phyloP scores from a whole-genome alignment of 2,888 invertebrate genomes.

The Drosophila melanocephala region DNA sequence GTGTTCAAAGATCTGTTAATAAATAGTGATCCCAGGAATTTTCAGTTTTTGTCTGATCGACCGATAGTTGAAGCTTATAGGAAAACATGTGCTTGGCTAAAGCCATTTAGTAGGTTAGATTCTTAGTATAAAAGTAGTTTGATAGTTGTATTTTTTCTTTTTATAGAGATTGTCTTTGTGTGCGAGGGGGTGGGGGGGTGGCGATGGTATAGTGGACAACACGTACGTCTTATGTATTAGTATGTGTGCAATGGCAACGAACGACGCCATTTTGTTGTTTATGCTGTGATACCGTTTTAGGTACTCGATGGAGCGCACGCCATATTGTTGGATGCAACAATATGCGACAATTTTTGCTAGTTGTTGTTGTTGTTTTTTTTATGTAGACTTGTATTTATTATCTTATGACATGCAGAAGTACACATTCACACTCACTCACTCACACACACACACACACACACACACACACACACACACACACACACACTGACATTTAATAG shows the following conservation, averaged over 20 bases:
- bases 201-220: conserved; percentile 20
- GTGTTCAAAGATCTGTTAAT: not conserved
- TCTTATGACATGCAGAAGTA: conserved; percentile 30
- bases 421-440: conserved; percentile 28
- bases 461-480: conserved; percentile 23
- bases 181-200: conserved; percentile 20
- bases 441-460: conserved; percentile 11
- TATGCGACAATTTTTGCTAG: conserved; percentile 37
- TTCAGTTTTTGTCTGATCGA: conserved; percentile 1
- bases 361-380: conserved; percentile 38
- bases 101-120: not conserved
- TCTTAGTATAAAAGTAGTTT: conserved; percentile 46
- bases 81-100: not conserved
- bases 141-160: conserved; percentile 27
- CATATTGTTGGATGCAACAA: conserved; percentile 39
- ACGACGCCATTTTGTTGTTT: conserved; percentile 33
- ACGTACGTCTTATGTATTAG: conserved; percentile 31
- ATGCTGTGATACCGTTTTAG: conserved; percentile 47
- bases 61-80: not conserved
- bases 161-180: conserved; percentile 72
- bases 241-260: conserved; percentile 28
- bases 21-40: conserved; percentile 1
- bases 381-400: conserved; percentile 15
- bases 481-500: conserved; percentile 29
- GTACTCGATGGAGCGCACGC: conserved; percentile 59